A percentile compares a stretch with the other conserved stretches of the same genome.
Evolutionary conservation across 2,113 vertebrate genomes (phyloP).

Genomic region (Tachysurus fulvidraco): DNA sequence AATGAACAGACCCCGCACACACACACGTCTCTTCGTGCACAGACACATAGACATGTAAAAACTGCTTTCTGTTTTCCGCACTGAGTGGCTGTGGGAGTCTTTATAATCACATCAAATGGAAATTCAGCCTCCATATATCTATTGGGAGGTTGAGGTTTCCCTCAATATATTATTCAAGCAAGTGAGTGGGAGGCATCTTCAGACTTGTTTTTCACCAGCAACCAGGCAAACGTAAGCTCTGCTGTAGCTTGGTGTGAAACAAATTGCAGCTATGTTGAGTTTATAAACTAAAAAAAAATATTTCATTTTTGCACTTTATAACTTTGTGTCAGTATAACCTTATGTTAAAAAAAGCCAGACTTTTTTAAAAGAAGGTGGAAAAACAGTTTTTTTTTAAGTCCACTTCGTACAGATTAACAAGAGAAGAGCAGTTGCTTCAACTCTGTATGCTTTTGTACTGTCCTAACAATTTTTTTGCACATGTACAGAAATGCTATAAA

Average conservation of each 20-base stretch:
- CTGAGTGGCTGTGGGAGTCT: constrained; percentile 32
- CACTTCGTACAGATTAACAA: not conserved
- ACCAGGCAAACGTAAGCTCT: not conserved
- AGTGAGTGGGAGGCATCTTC: constrained; percentile 43
- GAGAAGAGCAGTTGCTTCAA: not conserved
- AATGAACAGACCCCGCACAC: not conserved
- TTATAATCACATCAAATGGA: constrained; percentile 52
- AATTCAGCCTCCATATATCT: constrained; percentile 22
- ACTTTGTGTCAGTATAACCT: not conserved
- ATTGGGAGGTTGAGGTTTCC: constrained; percentile 38
- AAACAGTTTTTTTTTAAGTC: not conserved
- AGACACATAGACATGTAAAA: constrained; percentile 16
- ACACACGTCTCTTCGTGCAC: not conserved
- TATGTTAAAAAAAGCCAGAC: not conserved
- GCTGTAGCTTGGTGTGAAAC: not conserved
- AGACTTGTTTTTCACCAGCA: constrained; percentile 19
- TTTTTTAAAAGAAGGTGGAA: not conserved
- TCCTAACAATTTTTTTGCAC: not conserved
- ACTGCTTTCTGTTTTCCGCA: not conserved
- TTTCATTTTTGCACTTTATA: not conserved
- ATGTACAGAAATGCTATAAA: not conserved
- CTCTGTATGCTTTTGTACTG: not conserved
- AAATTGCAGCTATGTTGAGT: not conserved
- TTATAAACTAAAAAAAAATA: not conserved
- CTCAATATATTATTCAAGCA: constrained; percentile 36